These are phyloP conservation scores for Danio kyathit DNA, from an alignment of 2,797 vertebrate genomes.

Conservation along the genomic window DNA sequence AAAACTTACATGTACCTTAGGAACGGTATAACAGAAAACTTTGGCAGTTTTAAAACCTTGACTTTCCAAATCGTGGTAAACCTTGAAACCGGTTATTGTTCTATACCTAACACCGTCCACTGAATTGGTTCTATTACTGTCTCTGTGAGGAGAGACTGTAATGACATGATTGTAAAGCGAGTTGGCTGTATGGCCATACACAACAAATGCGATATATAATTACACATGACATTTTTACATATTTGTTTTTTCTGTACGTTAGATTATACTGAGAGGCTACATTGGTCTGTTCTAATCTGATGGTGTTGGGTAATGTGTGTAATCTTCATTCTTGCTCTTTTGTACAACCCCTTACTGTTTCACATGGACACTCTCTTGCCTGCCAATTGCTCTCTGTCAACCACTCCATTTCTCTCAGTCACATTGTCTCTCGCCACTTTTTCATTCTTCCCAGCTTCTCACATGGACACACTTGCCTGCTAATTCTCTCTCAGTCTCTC, in stretches of 20 bases:
- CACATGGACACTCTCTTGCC: slow-evolving; percentile 55
- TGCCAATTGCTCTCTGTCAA: slow-evolving; percentile 11
- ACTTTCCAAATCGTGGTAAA: too few species aligned
- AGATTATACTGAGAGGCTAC: not conserved
- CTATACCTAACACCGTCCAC: too few species aligned
- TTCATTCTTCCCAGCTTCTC: slow-evolving; percentile 12
- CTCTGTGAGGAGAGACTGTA: not conserved
- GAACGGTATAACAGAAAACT: too few species aligned
- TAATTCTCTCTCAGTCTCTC: not conserved
- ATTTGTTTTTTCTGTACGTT: not conserved
- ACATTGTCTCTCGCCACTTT: not conserved
- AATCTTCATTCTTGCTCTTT: not conserved
- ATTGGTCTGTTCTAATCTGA: not conserved
- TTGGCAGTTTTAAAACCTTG: too few species aligned
- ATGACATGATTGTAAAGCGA: not conserved
- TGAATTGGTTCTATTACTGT: not conserved
- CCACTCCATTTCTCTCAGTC: not conserved
- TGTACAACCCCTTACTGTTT: not conserved
- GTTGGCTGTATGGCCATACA: too few species aligned
- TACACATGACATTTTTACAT: not conserved
- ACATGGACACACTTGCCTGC: slow-evolving; percentile 23
- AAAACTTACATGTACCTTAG: too few species aligned
- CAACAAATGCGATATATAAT: too few species aligned
- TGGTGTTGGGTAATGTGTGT: not conserved
- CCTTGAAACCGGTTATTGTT: too few species aligned